Evolutionary conservation across 2,797 vertebrate species (phyloP).

Genomic region (Bovichtus diacanthus): DNA sequence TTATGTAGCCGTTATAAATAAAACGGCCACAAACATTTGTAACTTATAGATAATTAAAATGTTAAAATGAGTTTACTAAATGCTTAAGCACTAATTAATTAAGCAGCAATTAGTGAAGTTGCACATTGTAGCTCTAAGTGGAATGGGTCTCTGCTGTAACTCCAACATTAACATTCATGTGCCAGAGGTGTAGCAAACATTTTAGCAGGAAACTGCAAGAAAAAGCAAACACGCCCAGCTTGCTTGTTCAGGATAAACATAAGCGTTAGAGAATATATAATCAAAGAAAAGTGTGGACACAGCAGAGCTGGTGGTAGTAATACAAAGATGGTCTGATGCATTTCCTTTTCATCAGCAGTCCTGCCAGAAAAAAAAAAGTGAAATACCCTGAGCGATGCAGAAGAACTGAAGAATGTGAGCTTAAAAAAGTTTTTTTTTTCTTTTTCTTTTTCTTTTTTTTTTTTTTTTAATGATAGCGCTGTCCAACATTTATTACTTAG

Average conservation of each 20-base stretch:
- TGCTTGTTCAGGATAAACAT: slow-evolving; percentile 9
- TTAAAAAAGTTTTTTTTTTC: background rate
- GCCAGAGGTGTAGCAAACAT: background rate
- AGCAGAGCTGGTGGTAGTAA: background rate
- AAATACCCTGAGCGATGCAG: slow-evolving; percentile 16
- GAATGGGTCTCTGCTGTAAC: background rate
- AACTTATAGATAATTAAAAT: slow-evolving; percentile 23
- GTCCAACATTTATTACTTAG: slow-evolving; percentile 11
- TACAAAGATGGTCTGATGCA: slow-evolving; percentile 5
- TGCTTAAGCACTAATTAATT: slow-evolving; percentile 5
- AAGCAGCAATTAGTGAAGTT: slow-evolving; percentile 18
- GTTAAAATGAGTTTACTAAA: background rate
- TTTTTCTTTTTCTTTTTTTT: background rate
- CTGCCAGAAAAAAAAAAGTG: background rate
- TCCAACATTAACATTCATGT: background rate
- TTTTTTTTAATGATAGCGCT: background rate
- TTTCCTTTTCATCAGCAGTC: slow-evolving; percentile 39
- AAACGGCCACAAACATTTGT: slow-evolving; percentile 9
- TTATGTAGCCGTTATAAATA: slow-evolving; percentile 12
- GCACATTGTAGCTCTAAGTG: background rate
- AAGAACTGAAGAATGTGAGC: background rate
- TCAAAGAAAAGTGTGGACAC: slow-evolving; percentile 16
- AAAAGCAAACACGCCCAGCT: background rate
- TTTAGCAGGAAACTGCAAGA: background rate
- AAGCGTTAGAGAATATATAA: slow-evolving; percentile 10